Conservation (phyloP, 2,797 vertebrate species). For the Takifugu ocellatus region DNA sequence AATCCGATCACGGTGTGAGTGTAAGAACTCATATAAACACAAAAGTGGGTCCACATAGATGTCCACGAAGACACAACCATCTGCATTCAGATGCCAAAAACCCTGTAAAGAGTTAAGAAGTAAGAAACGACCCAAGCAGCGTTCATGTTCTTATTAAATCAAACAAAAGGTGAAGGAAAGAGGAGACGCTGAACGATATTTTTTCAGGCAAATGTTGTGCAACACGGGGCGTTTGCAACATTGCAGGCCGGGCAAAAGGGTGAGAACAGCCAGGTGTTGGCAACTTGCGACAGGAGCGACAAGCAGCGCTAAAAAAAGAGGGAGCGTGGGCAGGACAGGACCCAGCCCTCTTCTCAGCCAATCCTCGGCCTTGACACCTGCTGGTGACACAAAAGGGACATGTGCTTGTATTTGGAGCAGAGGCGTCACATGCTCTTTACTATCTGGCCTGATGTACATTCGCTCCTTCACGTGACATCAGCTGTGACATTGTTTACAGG, state of each 20-base stretch:
- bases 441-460: constrained; percentile 5
- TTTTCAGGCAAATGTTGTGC: neutral
- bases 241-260: neutral
- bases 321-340: constrained; percentile 36
- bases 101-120: neutral
- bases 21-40: neutral
- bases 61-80: neutral
- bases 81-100: neutral
- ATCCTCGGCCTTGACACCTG: constrained; percentile 42
- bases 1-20: neutral
- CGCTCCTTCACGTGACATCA: constrained; percentile 27
- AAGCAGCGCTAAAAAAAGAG: constrained; percentile 48
- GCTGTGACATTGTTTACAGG: constrained; percentile 3
- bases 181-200: neutral
- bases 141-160: neutral
- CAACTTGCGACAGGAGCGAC: constrained; percentile 16
- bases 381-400: constrained; percentile 9
- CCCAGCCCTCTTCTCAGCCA: constrained; percentile 68
- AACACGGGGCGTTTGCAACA: constrained; percentile 6
- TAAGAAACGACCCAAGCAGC: neutral
- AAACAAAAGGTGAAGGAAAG: neutral
- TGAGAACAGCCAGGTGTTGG: constrained; percentile 1
- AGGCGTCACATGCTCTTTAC: constrained; percentile 42
- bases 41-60: neutral
- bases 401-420: constrained; percentile 26